These are phyloP conservation scores for Oreochromis mossambicus DNA, from an alignment of 2,797 vertebrate species.

Conservation along the genomic window DNA sequence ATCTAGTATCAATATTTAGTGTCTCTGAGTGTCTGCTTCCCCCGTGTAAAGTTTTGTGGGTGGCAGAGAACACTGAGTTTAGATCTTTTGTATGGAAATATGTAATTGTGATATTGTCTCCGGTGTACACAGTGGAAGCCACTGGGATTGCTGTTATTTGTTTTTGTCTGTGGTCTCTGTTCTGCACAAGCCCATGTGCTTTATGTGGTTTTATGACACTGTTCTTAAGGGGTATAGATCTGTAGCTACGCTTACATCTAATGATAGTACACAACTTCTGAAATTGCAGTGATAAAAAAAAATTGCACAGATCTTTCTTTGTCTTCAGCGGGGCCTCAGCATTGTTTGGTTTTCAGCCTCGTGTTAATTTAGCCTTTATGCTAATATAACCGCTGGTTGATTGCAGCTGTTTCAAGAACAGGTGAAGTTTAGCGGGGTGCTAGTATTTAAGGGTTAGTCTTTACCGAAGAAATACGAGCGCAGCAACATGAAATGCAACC, in stretches of 20 bases:
- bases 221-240: background rate
- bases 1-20: conserved; percentile 17
- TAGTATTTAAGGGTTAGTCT: background rate
- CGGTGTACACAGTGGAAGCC: background rate
- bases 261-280: background rate
- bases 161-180: background rate
- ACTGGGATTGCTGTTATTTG: background rate
- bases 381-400: background rate
- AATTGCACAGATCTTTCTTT: background rate
- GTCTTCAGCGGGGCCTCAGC: background rate
- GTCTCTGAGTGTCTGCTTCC: conserved; percentile 8
- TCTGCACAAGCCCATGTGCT: background rate
- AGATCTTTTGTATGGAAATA: conserved; percentile 9
- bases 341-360: background rate
- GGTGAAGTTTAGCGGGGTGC: background rate
- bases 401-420: background rate
- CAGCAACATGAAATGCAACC: background rate
- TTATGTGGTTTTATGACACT: background rate
- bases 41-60: conserved; percentile 11
- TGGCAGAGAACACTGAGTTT: conserved; percentile 6
- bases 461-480: background rate
- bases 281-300: background rate
- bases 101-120: conserved; percentile 1
- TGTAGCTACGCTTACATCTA: background rate
- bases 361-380: background rate